Conservation (phyloP, 2,888 invertebrate species). For the Epinotia brunnichana region DNA sequence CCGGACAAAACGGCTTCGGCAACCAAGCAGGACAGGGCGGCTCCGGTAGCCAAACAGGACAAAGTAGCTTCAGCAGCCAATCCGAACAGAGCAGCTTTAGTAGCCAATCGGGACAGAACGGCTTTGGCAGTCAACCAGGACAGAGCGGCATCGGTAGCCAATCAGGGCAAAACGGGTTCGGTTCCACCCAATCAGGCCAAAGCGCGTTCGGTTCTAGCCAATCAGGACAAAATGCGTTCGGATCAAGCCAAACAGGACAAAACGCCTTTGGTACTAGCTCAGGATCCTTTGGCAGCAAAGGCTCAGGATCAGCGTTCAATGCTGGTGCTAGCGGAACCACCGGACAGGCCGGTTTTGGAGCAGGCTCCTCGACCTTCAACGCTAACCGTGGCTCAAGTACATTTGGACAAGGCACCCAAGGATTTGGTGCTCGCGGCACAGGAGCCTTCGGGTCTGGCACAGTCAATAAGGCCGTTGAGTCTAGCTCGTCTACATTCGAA, state of each 20-base stretch:
- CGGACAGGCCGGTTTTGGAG: constrained; percentile 35
- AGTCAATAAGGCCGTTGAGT: constrained; percentile 45
- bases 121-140: constrained; percentile 46
- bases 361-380: constrained; percentile 44
- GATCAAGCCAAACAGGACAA: constrained; percentile 35
- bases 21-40: constrained; percentile 9
- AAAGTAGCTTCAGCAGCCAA: constrained; percentile 43
- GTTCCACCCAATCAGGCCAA: constrained; percentile 43
- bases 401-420: constrained; percentile 40
- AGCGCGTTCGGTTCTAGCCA: constrained; percentile 43
- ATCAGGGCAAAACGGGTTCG: constrained; percentile 43
- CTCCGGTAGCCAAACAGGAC: constrained; percentile 43
- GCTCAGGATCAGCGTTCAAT: constrained; percentile 18
- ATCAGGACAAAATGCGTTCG: constrained; percentile 17
- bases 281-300: constrained; percentile 17
- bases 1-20: constrained; percentile 43
- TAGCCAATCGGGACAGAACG: constrained; percentile 44
- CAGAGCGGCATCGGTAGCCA: constrained; percentile 45
- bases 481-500: constrained; percentile 47
- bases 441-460: constrained; percentile 43
- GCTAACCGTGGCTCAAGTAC: constrained; percentile 35
- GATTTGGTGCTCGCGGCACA: constrained; percentile 46
- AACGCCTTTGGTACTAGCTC: constrained; percentile 37
- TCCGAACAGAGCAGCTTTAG: constrained; percentile 45
- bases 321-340: constrained; percentile 16